These are phyloP conservation scores for Oeneis ivallda DNA, from an alignment of 2,888 invertebrate species.

Conservation along the genomic window DNA sequence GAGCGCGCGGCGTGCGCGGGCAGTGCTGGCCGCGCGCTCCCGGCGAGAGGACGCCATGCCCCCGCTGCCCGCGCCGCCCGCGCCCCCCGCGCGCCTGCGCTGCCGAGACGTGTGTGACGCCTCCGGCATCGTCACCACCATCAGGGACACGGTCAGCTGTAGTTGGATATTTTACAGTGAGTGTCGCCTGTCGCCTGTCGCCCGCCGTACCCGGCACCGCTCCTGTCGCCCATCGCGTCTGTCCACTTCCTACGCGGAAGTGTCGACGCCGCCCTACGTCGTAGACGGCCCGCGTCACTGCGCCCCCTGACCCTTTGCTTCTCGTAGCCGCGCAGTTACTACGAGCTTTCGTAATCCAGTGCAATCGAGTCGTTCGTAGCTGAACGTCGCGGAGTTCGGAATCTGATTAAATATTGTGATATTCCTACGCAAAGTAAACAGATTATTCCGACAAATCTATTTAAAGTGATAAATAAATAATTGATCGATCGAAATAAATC, in stretches of 20 bases:
- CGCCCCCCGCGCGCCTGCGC: slow-evolving; percentile 62
- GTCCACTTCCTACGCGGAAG: slow-evolving; percentile 38
- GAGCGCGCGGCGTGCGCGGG: slow-evolving; percentile 61
- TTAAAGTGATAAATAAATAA: slow-evolving; percentile 7
- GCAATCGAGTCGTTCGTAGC: background rate
- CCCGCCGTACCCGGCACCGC: slow-evolving; percentile 16
- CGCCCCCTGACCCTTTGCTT: slow-evolving; percentile 35
- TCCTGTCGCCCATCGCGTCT: slow-evolving; percentile 33
- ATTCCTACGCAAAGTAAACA: background rate
- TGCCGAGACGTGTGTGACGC: slow-evolving; percentile 77
- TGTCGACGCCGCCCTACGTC: slow-evolving; percentile 45
- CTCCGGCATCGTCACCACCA: slow-evolving; percentile 82
- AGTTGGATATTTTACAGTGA: slow-evolving; percentile 90
- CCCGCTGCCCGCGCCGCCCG: slow-evolving; percentile 71
- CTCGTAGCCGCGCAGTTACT: slow-evolving; percentile 12
- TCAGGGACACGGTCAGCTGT: slow-evolving; percentile 86
- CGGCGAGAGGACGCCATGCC: slow-evolving; percentile 69
- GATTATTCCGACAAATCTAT: background rate
- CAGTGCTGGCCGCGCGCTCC: slow-evolving; percentile 72
- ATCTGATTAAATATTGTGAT: background rate
- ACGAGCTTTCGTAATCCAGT: slow-evolving; percentile 10
- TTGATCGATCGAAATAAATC: slow-evolving; percentile 4
- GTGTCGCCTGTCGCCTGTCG: slow-evolving; percentile 65
- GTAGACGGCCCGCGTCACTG: slow-evolving; percentile 50
- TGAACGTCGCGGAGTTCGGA: background rate